A percentile compares a stretch with the other conserved stretches of the same genome.
Conservation (phyloP, 92 coral and sea anemone genomes). For the Bergia puertoricense region DNA sequence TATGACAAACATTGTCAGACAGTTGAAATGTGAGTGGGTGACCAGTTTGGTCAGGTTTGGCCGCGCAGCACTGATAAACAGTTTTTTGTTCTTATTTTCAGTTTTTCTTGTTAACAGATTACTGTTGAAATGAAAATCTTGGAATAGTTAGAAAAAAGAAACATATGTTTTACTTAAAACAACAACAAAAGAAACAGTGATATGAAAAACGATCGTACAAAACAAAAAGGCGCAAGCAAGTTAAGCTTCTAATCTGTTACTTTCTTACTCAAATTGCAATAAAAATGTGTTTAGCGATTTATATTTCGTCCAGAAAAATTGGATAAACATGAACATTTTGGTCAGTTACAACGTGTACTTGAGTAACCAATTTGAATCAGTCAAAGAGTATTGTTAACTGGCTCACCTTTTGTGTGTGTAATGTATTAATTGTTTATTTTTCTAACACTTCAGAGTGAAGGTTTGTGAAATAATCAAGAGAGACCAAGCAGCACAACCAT, state of each 20-base stretch:
- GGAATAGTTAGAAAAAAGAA: neutral
- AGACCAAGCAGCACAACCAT: conserved; percentile 60
- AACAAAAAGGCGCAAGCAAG: neutral
- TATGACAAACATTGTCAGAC: conserved; percentile 9
- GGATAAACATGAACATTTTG: neutral
- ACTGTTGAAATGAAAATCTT: neutral
- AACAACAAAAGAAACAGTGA: neutral
- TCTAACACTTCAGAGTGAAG: conserved; percentile 65
- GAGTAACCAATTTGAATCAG: neutral
- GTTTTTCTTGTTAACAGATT: neutral
- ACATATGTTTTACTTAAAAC: neutral
- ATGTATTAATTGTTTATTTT: neutral
- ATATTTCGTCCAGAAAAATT: neutral
- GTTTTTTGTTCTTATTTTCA: neutral
- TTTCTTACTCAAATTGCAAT: neutral
- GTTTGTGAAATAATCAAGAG: conserved; percentile 58
- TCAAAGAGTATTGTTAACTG: neutral
- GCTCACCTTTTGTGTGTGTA: neutral
- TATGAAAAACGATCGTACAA: neutral
- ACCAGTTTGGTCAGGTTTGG: no score
- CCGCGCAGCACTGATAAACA: no score
- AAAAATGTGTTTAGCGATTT: no score
- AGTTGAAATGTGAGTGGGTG: no score
- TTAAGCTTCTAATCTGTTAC: no score
- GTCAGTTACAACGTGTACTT: no score